Evolutionary conservation across 2,797 vertebrate genomes (phyloP).

Genomic region (Hozukius guyotensis): DNA sequence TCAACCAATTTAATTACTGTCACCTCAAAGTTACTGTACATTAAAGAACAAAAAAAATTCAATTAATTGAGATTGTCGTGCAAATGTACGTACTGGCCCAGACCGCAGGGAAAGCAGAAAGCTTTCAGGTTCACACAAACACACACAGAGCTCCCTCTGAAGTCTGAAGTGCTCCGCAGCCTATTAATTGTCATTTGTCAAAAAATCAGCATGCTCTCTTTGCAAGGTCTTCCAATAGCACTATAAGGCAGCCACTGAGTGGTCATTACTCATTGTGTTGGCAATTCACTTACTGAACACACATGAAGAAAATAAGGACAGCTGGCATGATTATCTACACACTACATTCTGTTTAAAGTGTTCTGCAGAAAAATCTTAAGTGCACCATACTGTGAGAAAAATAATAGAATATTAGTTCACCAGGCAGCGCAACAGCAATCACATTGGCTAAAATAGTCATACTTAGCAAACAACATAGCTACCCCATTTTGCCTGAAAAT

Average conservation of each 20-base stretch:
- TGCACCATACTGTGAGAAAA: constrained; percentile 3
- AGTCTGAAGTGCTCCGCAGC: background rate
- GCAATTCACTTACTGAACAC: constrained; percentile 21
- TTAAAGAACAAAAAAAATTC: background rate
- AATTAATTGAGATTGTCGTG: background rate
- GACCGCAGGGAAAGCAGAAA: background rate
- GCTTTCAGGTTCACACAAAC: background rate
- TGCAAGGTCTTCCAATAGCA: background rate
- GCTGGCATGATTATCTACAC: constrained; percentile 3
- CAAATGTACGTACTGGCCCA: background rate
- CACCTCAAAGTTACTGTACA: constrained; percentile 2
- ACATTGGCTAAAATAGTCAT: background rate
- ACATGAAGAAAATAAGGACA: constrained; percentile 8
- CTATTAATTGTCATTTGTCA: constrained; percentile 24
- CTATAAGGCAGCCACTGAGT: background rate
- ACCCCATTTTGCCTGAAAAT: no score
- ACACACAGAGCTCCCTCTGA: background rate
- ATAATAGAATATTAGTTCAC: background rate
- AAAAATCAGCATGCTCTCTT: constrained; percentile 16
- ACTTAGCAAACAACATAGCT: background rate
- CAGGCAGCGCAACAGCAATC: background rate
- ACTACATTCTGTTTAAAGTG: background rate
- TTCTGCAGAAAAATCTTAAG: constrained; percentile 1
- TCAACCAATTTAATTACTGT: constrained; percentile 16
- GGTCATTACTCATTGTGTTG: constrained; percentile 33